Evolutionary conservation across 2,888 invertebrate species (phyloP), one percentile per base, ranked within the genome.

Genomic region (Linyphia triangularis): DNA sequence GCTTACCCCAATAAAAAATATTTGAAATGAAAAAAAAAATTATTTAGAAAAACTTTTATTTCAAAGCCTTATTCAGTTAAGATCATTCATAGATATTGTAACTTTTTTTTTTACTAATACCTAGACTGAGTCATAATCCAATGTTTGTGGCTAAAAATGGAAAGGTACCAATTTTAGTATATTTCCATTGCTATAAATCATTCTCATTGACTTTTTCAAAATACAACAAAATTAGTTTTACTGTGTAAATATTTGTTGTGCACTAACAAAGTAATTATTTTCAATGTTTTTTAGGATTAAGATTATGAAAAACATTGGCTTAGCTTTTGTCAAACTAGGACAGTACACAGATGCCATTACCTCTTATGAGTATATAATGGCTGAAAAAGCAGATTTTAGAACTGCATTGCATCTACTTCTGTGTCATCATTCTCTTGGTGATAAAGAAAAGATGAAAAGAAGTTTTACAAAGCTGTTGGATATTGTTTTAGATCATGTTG

Each of bases 351-450:
- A 99, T 92, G 99, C 99, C 0, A 96, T 98, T 67, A 96, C 97
- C 3, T 98, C 97, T 91, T 98, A 99, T 93, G 99, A 99, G 92
- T 98, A 98, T 93, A 98, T 99, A 88, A 98, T 99, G 97, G 96
- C 97, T 79, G 99, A 99, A 93, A 96, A 96, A 91, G 96, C 98
- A 0, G 97, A 97, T 92, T 96, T 97, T 92, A 96, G 94, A 90
- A 91, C 94, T 92, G 97, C 98, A 63, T 94, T 99, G 90, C 98
- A 99, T 93, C 94, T 98, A 82, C 95, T 99, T 85, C 93, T 97
- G 30, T 97, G 97, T 92, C 96, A 97, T 91, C 96, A 96, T 92
- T 96, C 97, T n/a, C 93, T 97, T 90, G 97, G 96, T 43, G 98
- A 98, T 93, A 95, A 96, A 10, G 98, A 99, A 88, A 97, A 97